These are phyloP conservation scores for Xenopus laevis DNA, from an alignment of 2,113 vertebrate genomes.

Conservation along the genomic window DNA sequence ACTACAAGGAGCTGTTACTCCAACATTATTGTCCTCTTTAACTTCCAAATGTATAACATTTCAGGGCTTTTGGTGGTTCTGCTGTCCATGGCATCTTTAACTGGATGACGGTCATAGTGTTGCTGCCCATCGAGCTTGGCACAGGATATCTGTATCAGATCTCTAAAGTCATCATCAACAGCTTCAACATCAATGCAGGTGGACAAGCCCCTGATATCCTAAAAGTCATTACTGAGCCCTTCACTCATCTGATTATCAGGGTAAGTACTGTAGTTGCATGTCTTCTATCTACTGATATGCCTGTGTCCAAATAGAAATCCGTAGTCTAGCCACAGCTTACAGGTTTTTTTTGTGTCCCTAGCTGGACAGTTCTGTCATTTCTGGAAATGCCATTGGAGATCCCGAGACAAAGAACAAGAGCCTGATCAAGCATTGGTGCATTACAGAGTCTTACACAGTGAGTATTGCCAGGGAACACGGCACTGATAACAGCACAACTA, in stretches of 20 bases:
- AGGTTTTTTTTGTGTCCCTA: constrained; percentile 48
- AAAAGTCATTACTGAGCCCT: constrained; percentile 90
- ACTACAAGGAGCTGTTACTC: too few species aligned
- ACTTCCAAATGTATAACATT: not conserved
- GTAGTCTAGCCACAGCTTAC: too few species aligned
- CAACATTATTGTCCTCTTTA: too few species aligned
- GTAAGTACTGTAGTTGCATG: constrained; percentile 56
- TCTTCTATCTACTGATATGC: not conserved
- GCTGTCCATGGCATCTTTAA: constrained; percentile 96
- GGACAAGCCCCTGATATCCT: constrained; percentile 85
- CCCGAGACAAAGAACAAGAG: constrained; percentile 76
- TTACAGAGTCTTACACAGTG: constrained; percentile 38
- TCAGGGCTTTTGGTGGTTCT: constrained; percentile 89
- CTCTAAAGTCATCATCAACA: constrained; percentile 71
- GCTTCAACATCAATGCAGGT: constrained; percentile 79
- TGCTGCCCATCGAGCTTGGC: constrained; percentile 82
- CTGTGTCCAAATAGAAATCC: too few species aligned
- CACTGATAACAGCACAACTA: too few species aligned
- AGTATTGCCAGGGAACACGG: too few species aligned
- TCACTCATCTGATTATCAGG: constrained; percentile 88
- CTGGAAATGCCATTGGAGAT: constrained; percentile 74
- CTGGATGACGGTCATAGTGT: constrained; percentile 85
- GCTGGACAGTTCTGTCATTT: constrained; percentile 87
- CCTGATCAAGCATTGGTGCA: constrained; percentile 85
- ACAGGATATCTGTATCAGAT: constrained; percentile 78